phyloP scores from a whole-genome alignment of 2,797 vertebrate species.

The Linurgus olivaceus region DNA sequence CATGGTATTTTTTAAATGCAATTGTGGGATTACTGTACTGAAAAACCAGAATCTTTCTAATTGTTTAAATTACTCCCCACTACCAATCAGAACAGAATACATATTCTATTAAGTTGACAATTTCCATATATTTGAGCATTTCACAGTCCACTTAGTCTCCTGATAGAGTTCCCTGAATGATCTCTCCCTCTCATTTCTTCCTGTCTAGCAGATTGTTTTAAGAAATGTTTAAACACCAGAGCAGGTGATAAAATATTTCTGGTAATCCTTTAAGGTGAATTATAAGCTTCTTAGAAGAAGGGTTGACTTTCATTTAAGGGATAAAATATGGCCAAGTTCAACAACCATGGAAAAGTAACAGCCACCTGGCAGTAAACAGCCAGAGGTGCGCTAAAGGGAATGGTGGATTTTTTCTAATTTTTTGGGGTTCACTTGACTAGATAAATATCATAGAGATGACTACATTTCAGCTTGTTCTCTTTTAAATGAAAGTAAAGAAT shows the following conservation, averaged over 20 bases:
- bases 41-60: conserved; percentile 59
- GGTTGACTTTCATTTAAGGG: background rate
- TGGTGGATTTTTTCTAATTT: background rate
- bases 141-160: conserved; percentile 61
- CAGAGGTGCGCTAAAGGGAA: background rate
- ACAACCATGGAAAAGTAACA: background rate
- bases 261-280: conserved; percentile 26
- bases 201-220: conserved; percentile 14
- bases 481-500: background rate
- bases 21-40: conserved; percentile 41
- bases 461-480: background rate
- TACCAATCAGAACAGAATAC: conserved; percentile 38
- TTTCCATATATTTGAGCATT: conserved; percentile 53
- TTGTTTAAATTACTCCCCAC: conserved; percentile 49
- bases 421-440: background rate
- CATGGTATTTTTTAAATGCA: conserved; percentile 25
- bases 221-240: conserved; percentile 1
- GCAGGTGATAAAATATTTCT: conserved; percentile 34
- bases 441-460: background rate
- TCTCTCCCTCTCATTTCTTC: conserved; percentile 24
- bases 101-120: conserved; percentile 59
- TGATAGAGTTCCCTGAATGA: conserved; percentile 18
- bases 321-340: background rate
- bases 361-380: background rate
- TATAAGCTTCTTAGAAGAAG: background rate